Conservation (phyloP, 2,888 invertebrate species). For the Apamea sordens region DNA sequence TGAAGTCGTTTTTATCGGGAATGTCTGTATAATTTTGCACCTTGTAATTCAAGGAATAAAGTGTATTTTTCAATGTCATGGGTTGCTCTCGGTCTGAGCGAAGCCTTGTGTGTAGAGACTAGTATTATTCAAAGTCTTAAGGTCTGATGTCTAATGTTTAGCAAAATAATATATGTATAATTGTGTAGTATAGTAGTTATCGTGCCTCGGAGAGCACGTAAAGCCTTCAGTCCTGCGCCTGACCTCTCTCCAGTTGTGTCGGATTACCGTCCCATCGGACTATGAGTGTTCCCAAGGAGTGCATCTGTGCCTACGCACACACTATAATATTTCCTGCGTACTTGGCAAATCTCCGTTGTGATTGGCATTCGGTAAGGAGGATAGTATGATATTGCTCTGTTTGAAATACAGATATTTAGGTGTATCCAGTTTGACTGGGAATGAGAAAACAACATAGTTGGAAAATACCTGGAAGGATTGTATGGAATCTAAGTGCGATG, state of each 20-base stretch:
- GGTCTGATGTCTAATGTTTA: not conserved
- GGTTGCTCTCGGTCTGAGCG: not conserved
- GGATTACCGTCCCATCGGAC: not conserved
- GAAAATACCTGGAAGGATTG: not conserved
- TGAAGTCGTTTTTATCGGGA: not conserved
- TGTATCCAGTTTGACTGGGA: constrained; percentile 39
- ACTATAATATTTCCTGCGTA: not conserved
- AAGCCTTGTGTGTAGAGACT: constrained; percentile 6
- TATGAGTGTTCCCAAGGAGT: not conserved
- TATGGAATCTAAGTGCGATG: not conserved
- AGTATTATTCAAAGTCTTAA: not conserved
- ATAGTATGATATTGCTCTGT: not conserved
- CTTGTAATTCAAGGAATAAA: not conserved
- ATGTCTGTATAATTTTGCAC: not conserved
- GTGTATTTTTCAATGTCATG: not conserved
- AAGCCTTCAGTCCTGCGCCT: not conserved
- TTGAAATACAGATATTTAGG: not conserved
- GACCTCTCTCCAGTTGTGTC: not conserved
- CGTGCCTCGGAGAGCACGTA: not conserved
- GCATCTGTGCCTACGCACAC: not conserved
- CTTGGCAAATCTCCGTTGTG: not conserved
- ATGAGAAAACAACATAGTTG: constrained; percentile 23
- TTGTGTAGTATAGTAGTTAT: not conserved
- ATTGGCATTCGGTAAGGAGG: not conserved
- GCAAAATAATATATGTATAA: not conserved